Evolutionary conservation across 1,140 invertebrate genomes (phyloP).

Genomic region (Heterodera carotae): DNA sequence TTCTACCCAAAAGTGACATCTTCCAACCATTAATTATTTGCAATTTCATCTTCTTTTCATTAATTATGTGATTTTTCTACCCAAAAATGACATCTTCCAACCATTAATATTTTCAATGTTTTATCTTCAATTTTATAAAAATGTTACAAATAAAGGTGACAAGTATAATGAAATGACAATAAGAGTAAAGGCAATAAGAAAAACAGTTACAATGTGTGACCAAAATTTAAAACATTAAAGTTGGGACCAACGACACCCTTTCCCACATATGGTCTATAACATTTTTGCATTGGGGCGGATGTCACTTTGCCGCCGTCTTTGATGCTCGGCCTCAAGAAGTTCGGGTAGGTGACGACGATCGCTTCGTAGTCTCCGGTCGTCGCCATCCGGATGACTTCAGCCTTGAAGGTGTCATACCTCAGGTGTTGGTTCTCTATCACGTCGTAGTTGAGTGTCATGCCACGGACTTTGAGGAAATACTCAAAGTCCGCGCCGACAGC

Average conservation of each 20-base stretch:
- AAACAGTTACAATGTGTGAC: no score
- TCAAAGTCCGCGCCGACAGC: neutral
- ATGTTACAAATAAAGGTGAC: no score
- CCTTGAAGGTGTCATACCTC: constrained; percentile 6
- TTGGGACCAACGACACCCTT: neutral
- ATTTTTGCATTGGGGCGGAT: neutral
- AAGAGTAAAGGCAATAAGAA: neutral
- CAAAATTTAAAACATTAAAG: no score
- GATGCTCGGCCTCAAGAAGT: neutral
- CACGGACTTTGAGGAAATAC: constrained; percentile 9
- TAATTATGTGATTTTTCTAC: no score
- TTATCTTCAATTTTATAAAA: no score
- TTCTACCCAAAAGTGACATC: no score
- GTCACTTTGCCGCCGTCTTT: neutral
- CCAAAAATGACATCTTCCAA: no score
- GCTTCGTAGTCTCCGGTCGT: neutral
- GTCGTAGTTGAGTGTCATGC: constrained; percentile 7
- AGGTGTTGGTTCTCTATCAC: neutral
- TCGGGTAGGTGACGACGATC: neutral
- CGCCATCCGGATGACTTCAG: neutral
- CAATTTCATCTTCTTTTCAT: no score
- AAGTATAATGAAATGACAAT: no score
- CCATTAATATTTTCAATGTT: no score
- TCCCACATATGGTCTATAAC: constrained; percentile 10
- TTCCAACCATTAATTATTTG: no score